Conservation (phyloP, 2,113 vertebrate species). For the Cacatua alba region DNA sequence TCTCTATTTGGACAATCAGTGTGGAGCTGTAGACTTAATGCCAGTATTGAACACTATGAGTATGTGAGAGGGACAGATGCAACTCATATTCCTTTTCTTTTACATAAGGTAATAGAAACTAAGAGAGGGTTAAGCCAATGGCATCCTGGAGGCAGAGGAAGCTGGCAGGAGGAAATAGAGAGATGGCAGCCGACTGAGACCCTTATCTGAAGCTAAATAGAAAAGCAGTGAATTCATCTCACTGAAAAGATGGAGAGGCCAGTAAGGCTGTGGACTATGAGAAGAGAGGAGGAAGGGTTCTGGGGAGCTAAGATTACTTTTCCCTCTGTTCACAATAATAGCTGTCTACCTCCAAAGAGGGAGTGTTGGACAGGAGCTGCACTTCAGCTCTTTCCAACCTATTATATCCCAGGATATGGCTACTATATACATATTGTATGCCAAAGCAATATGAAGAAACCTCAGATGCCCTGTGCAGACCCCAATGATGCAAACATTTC, state of each 20-base stretch:
- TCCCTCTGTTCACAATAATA: not conserved
- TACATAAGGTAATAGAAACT: not conserved
- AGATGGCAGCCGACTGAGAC: not conserved
- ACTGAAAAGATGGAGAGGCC: not conserved
- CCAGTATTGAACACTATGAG: not conserved
- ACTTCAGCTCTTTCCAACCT: not conserved
- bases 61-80: not conserved
- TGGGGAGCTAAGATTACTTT: not conserved
- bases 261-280: not conserved
- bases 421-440: not conserved
- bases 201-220: not conserved
- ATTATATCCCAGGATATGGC: not conserved
- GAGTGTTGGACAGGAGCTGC: not conserved
- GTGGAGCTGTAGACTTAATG: not conserved
- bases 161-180: not conserved
- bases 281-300: not conserved
- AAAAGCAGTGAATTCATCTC: not conserved
- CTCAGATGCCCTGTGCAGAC: not conserved
- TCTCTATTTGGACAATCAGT: not conserved
- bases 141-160: not conserved
- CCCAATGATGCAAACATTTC: not conserved
- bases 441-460: not conserved
- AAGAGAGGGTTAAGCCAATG: not conserved
- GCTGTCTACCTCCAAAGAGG: not conserved
- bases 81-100: not conserved